Conservation (phyloP, 2,888 invertebrate genomes). For the Perdita meconis region DNA sequence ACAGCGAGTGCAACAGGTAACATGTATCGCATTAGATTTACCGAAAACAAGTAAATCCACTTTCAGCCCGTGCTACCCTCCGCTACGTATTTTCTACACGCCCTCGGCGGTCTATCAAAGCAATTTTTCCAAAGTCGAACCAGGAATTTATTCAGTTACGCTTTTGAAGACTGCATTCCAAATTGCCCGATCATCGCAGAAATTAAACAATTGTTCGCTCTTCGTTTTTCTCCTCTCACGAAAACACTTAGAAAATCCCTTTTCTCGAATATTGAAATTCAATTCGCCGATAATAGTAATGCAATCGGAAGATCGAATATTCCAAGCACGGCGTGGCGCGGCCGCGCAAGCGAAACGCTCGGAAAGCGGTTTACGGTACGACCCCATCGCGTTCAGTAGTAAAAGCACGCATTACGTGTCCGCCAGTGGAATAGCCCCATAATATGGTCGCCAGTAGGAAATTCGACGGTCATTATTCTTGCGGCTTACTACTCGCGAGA, state of each 20-base stretch:
- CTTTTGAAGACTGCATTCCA: not conserved
- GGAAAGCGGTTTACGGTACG: slow-evolving; percentile 22
- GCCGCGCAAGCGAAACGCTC: not conserved
- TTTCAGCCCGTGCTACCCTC: not conserved
- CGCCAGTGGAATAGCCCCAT: slow-evolving; percentile 25
- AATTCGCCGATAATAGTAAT: not conserved
- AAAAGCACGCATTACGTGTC: slow-evolving; percentile 37
- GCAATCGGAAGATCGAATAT: not conserved
- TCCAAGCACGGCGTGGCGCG: not conserved
- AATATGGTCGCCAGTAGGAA: slow-evolving; percentile 40
- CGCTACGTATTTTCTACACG: not conserved
- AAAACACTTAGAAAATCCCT: not conserved
- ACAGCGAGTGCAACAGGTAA: slow-evolving; percentile 62
- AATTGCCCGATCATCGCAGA: not conserved
- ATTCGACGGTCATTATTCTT: slow-evolving; percentile 43
- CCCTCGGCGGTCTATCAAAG: not conserved
- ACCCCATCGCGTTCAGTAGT: slow-evolving; percentile 36
- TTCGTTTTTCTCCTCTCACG: not conserved
- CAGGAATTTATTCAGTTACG: not conserved
- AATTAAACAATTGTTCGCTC: too few relatives aligned
- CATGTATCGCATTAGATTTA: slow-evolving; percentile 37
- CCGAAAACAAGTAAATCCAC: slow-evolving; percentile 12
- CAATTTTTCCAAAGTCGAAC: not conserved
- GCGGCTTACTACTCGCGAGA: slow-evolving; percentile 23
- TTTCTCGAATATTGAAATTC: not conserved